These are phyloP conservation scores for Pyrrhura leucotis DNA, from an alignment of 2,797 vertebrate species.

Conservation along the genomic window DNA sequence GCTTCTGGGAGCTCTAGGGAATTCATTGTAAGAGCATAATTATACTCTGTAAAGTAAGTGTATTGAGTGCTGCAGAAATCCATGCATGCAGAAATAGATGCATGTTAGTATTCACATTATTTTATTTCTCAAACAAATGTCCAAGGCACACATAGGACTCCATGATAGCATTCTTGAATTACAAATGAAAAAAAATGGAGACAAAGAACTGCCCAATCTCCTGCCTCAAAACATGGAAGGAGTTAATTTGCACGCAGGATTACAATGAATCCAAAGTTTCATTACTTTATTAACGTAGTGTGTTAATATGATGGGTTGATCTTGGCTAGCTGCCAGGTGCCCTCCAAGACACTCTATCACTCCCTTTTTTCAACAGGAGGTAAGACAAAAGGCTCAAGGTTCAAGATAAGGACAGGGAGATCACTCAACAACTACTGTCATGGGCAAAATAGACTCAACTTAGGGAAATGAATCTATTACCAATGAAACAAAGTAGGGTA, in stretches of 20 bases:
- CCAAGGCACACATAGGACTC: neutral
- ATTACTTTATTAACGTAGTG: neutral
- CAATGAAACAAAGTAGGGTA: neutral
- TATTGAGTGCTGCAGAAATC: neutral
- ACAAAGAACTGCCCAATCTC: neutral
- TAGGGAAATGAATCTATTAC: neutral
- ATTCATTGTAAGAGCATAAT: neutral
- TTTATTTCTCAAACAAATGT: neutral
- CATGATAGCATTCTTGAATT: neutral
- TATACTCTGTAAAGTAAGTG: neutral
- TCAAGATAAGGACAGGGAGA: neutral
- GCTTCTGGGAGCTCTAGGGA: neutral
- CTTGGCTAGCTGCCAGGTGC: neutral
- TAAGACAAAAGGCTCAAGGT: neutral
- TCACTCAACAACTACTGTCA: accelerated
- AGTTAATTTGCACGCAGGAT: neutral
- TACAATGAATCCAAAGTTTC: neutral
- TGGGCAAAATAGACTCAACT: neutral
- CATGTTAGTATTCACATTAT: neutral
- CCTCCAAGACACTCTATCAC: neutral
- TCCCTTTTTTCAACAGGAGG: neutral
- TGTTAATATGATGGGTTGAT: neutral
- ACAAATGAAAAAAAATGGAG: neutral
- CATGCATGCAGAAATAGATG: neutral
- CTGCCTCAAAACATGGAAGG: neutral